Conservation (phyloP, 2,888 invertebrate genomes). For the Torymus tubicola region DNA sequence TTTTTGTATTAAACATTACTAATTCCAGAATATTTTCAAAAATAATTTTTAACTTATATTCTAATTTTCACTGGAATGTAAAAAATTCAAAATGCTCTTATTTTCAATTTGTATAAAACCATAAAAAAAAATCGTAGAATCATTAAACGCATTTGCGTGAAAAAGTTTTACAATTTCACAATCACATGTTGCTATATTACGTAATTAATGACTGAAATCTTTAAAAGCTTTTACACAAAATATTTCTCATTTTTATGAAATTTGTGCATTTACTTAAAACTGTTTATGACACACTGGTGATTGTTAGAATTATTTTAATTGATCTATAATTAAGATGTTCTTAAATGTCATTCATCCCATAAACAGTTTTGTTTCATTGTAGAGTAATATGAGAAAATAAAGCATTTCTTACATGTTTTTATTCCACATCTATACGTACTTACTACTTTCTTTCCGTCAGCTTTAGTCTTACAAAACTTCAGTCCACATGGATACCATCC, state of each 20-base stretch:
- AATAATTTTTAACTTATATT: slow-evolving; percentile 16
- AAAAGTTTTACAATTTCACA: slow-evolving; percentile 33
- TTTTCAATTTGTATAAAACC: slow-evolving; percentile 2
- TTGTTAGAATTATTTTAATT: slow-evolving; percentile 18
- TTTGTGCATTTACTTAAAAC: slow-evolving; percentile 28
- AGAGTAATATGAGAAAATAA: slow-evolving; percentile 91
- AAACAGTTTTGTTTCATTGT: slow-evolving; percentile 89
- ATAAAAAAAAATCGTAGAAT: slow-evolving; percentile 25
- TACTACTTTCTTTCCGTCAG: slow-evolving; percentile 81
- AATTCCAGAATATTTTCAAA: background rate
- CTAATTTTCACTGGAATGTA: slow-evolving; percentile 38
- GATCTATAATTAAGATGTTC: slow-evolving; percentile 57
- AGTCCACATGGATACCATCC: slow-evolving; percentile 98
- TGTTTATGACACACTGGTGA: slow-evolving; percentile 30
- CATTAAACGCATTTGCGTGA: slow-evolving; percentile 9
- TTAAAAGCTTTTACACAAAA: slow-evolving; percentile 37
- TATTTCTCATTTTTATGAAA: slow-evolving; percentile 25
- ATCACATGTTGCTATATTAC: slow-evolving; percentile 25
- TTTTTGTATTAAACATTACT: too few relatives aligned
- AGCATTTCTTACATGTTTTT: slow-evolving; percentile 94
- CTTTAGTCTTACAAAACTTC: slow-evolving; percentile 94
- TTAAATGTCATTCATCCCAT: slow-evolving; percentile 85
- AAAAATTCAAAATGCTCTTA: background rate
- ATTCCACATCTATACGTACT: slow-evolving; percentile 93
- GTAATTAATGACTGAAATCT: slow-evolving; percentile 34